Conservation (phyloP, 2,888 invertebrate species). For the Beris chalybata region DNA sequence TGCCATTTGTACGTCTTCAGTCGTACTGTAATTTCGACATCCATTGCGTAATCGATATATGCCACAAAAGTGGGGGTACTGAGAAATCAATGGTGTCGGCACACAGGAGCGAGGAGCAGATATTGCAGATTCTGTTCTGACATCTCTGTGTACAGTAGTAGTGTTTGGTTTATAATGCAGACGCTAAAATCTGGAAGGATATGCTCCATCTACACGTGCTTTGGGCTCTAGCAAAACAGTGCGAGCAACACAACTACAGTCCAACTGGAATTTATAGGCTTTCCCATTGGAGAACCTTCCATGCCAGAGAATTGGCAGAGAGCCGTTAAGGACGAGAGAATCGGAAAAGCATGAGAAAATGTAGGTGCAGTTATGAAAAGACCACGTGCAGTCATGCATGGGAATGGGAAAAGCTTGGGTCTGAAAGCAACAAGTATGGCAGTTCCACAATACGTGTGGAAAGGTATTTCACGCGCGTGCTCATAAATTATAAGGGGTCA, state of each 20-base stretch:
- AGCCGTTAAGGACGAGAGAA: not conserved
- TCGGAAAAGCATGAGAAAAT: not conserved
- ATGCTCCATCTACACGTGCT: slow-evolving; percentile 2
- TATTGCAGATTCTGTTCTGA: not conserved
- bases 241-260: slow-evolving; percentile 4
- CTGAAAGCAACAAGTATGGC: slow-evolving; percentile 24
- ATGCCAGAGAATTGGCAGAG: not conserved
- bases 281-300: not conserved
- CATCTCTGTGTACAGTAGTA: not conserved
- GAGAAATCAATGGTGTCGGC: not conserved
- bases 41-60: slow-evolving; percentile 25
- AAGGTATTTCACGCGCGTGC: not conserved
- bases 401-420: slow-evolving; percentile 7
- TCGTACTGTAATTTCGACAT: slow-evolving; percentile 25
- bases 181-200: not conserved
- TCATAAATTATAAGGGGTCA: too few species aligned
- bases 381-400: slow-evolving; percentile 17
- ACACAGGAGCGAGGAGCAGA: slow-evolving; percentile 4
- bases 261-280: not conserved
- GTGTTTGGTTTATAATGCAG: not conserved
- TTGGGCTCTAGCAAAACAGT: not conserved
- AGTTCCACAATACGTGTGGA: not conserved
- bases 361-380: not conserved
- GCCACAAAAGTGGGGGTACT: not conserved
- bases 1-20: slow-evolving; percentile 25